These are phyloP conservation scores for Ochropleura leucogaster DNA, from an alignment of 2,888 invertebrate genomes.

Conservation along the genomic window DNA sequence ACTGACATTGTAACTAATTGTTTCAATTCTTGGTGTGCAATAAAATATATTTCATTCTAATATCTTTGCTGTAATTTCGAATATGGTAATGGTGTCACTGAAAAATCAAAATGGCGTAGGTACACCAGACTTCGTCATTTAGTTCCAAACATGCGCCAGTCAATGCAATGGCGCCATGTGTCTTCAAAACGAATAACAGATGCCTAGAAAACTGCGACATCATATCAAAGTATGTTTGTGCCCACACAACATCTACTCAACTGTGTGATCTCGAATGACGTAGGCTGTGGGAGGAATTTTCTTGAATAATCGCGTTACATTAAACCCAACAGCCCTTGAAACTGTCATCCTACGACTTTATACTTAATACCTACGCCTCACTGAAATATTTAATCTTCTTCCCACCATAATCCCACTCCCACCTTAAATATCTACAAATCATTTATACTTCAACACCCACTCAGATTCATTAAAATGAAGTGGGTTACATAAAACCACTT, in stretches of 20 bases:
- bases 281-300: conserved; percentile 12
- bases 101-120: conserved; percentile 1
- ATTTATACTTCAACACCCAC: conserved; percentile 4
- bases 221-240: conserved; percentile 10
- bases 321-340: background rate
- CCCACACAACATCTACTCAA: background rate
- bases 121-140: background rate
- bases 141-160: background rate
- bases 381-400: conserved; percentile 9
- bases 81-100: background rate
- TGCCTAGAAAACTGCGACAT: background rate
- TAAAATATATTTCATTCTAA: too few relatives aligned
- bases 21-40: too few relatives aligned
- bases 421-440: background rate
- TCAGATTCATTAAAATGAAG: background rate
- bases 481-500: background rate
- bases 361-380: background rate
- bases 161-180: background rate
- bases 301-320: conserved; percentile 1
- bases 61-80: too few relatives aligned
- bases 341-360: background rate
- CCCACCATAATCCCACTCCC: conserved; percentile 1
- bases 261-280: conserved; percentile 3
- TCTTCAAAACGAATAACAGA: background rate
- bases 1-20: too few relatives aligned